These are phyloP conservation scores for Marronus borbonicus DNA, from an alignment of 2,888 invertebrate genomes.

Conservation along the genomic window DNA sequence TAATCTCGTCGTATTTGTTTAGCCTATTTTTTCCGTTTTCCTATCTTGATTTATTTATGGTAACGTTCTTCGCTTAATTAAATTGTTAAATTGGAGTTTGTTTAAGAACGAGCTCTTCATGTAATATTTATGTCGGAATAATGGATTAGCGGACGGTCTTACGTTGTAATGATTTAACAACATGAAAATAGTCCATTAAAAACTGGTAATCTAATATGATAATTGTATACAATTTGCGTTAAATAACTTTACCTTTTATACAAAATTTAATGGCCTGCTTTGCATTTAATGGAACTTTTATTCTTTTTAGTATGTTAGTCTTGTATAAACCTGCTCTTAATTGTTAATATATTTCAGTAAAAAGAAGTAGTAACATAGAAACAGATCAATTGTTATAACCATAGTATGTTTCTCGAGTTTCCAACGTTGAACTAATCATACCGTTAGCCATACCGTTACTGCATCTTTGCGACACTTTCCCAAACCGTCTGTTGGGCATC, in stretches of 20 bases:
- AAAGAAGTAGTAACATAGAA: too few relatives aligned
- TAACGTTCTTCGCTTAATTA: conserved; percentile 25
- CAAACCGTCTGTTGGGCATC: too few relatives aligned
- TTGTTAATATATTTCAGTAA: too few relatives aligned
- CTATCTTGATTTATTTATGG: conserved; percentile 27
- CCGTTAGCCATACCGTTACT: too few relatives aligned
- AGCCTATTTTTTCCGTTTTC: conserved; percentile 19
- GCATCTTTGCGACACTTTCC: too few relatives aligned
- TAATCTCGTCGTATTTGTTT: conserved; percentile 12
- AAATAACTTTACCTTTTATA: conserved; percentile 31
- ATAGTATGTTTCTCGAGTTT: too few relatives aligned
- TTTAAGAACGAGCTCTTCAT: conserved; percentile 37
- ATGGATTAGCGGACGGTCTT: conserved; percentile 13
- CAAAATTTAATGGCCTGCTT: not conserved
- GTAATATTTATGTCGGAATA: conserved; percentile 24
- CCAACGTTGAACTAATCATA: too few relatives aligned
- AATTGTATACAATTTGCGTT: conserved; percentile 27
- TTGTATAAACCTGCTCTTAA: too few relatives aligned
- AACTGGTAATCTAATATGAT: conserved; percentile 41
- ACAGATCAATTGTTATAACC: too few relatives aligned
- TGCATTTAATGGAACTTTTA: not conserved
- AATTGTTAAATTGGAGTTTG: conserved; percentile 43
- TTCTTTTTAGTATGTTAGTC: too few relatives aligned
- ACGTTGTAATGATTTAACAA: conserved; percentile 37
- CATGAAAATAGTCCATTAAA: conserved; percentile 29